Evolutionary conservation across 1,140 invertebrate species (phyloP).

Genomic region (Meloidogyne hapla): DNA sequence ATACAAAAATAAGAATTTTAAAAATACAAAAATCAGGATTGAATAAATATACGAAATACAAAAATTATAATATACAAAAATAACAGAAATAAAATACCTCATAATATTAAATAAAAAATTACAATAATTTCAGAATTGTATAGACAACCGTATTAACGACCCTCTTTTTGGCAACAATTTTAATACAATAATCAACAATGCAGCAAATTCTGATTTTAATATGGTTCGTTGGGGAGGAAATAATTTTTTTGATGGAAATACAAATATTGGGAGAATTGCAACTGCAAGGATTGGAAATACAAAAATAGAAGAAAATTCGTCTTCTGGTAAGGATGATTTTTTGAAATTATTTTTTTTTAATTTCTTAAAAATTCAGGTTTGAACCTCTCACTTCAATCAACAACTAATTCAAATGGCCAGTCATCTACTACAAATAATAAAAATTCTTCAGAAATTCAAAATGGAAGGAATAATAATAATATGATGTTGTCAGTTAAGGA

Average conservation of each 20-base stretch:
- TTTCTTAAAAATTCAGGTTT: neutral
- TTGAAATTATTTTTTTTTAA: neutral
- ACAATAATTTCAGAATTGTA: neutral
- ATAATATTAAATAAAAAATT: too few relatives aligned
- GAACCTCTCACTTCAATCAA: neutral
- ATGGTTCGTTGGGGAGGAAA: neutral
- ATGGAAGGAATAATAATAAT: neutral
- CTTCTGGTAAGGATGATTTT: neutral
- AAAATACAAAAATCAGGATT: too few relatives aligned
- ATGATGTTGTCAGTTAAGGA: neutral
- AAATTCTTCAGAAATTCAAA: neutral
- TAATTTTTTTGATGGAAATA: neutral
- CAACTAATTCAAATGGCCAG: neutral
- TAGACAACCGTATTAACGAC: neutral
- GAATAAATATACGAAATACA: too few relatives aligned
- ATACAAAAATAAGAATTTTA: too few relatives aligned
- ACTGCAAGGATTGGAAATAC: neutral
- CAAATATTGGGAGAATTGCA: neutral
- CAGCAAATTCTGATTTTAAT: neutral
- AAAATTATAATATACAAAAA: too few relatives aligned
- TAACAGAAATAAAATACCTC: too few relatives aligned
- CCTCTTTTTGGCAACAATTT: neutral
- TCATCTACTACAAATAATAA: neutral
- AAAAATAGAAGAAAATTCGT: neutral
- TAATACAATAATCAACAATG: neutral